Evolutionary conservation across 2,113 vertebrate species (phyloP).

Genomic region (Nannospalax galili): DNA sequence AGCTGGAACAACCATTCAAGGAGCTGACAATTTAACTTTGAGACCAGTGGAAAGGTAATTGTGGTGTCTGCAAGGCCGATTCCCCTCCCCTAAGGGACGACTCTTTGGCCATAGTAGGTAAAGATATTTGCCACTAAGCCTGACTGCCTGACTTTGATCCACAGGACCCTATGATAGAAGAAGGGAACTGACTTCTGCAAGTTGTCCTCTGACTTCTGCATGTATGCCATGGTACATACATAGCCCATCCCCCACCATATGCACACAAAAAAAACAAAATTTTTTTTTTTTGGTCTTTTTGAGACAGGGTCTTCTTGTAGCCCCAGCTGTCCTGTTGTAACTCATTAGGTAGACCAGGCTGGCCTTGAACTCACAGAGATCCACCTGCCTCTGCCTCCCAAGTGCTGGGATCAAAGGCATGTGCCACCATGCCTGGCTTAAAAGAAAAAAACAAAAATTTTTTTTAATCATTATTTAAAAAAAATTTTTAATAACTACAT

Average conservation of each 20-base stretch:
- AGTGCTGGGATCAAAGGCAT: too few species aligned
- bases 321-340: too few species aligned
- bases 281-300: too few species aligned
- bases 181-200: too few species aligned
- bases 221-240: neutral
- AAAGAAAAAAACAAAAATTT: too few species aligned
- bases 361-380: too few species aligned
- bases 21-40: neutral
- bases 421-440: too few species aligned
- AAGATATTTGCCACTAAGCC: neutral
- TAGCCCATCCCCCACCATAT: neutral
- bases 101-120: neutral
- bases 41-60: neutral
- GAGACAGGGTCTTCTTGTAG: too few species aligned
- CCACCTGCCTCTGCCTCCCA: too few species aligned
- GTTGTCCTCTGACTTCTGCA: neutral
- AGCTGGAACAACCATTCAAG: neutral
- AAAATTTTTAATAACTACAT: too few species aligned
- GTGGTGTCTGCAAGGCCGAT: neutral
- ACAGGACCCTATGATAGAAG: neutral
- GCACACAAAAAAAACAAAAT: neutral
- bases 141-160: neutral
- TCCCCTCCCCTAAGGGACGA: neutral
- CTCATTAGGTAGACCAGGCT: too few species aligned
- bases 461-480: too few species aligned